phyloP scores from a whole-genome alignment of 2,113 vertebrate species.

The Oryzias celebensis region DNA sequence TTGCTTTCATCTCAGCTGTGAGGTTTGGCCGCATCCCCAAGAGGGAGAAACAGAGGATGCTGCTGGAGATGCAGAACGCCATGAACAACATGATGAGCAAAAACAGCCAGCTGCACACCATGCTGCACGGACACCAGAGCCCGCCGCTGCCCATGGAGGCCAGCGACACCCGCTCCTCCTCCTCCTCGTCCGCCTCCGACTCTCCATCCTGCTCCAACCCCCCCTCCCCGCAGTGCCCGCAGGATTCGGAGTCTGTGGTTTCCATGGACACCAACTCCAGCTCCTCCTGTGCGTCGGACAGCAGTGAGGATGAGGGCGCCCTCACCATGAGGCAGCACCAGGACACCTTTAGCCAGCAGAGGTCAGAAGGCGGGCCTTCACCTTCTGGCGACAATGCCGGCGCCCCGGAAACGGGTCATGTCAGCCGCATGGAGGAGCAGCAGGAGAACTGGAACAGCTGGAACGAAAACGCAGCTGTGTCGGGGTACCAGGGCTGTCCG shows the following conservation, averaged over 20 bases:
- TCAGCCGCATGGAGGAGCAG: conserved; percentile 58
- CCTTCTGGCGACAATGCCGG: conserved; percentile 55
- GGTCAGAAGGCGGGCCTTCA: conserved; percentile 63
- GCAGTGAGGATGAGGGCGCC: conserved; percentile 87
- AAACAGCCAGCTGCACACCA: conserved; percentile 75
- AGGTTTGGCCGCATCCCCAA: conserved; percentile 98
- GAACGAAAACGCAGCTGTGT: conserved; percentile 57
- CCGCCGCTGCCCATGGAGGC: conserved; percentile 46
- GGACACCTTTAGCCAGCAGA: conserved; percentile 81
- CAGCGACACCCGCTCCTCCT: conserved; percentile 69
- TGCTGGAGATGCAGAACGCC: conserved; percentile 97
- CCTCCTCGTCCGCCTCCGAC: conserved; percentile 66
- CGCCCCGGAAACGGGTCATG: conserved; percentile 62
- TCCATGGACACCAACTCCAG: conserved; percentile 78
- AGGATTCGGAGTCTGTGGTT: conserved; percentile 64
- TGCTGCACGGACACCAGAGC: conserved; percentile 70
- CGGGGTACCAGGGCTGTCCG: conserved; percentile 66
- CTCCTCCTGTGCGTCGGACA: conserved; percentile 78
- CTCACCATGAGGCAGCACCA: conserved; percentile 80
- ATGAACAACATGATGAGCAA: conserved; percentile 98
- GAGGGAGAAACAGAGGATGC: conserved; percentile 96
- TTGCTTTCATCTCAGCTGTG: conserved; percentile 80
- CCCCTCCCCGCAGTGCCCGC: conserved; percentile 67
- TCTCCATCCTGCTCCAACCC: conserved; percentile 65
- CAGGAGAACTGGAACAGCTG: conserved; percentile 74